Percentiles rank a stretch among this genome's conserved stretches.
These are phyloP conservation scores for Protobothrops mucrosquamatus DNA, from an alignment of 2,113 vertebrate genomes.

Conservation along the genomic window DNA sequence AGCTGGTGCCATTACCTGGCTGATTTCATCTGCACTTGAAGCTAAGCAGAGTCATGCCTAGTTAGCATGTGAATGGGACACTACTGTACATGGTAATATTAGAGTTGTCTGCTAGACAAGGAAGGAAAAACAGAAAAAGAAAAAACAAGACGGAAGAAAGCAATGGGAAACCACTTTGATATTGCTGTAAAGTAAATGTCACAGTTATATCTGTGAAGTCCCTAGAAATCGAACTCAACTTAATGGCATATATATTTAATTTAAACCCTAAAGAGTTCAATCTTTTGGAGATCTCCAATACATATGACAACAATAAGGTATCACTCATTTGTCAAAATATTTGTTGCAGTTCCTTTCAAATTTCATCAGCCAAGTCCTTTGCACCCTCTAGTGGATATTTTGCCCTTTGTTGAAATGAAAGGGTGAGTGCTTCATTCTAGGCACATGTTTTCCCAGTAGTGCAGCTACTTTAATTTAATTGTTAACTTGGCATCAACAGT, in stretches of 20 bases:
- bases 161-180: background rate
- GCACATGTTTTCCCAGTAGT: background rate
- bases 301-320: background rate
- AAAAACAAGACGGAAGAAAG: background rate
- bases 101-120: background rate
- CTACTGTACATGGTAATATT: background rate
- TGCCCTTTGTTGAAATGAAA: background rate
- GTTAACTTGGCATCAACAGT: background rate
- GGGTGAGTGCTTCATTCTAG: background rate
- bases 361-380: background rate
- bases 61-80: background rate
- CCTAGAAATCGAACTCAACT: background rate
- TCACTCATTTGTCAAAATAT: background rate
- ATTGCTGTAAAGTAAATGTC: background rate
- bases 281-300: background rate
- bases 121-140: background rate
- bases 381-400: conserved; percentile 11
- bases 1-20: background rate
- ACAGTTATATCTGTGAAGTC: background rate
- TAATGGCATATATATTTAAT: background rate
- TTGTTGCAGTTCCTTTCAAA: background rate
- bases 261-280: background rate
- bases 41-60: background rate
- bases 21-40: background rate
- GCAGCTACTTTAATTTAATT: background rate